A percentile compares a stretch with the other conserved stretches of the same genome.
Evolutionary conservation across 2,797 vertebrate genomes (phyloP).

Genomic region (Antennarius maculatus): DNA sequence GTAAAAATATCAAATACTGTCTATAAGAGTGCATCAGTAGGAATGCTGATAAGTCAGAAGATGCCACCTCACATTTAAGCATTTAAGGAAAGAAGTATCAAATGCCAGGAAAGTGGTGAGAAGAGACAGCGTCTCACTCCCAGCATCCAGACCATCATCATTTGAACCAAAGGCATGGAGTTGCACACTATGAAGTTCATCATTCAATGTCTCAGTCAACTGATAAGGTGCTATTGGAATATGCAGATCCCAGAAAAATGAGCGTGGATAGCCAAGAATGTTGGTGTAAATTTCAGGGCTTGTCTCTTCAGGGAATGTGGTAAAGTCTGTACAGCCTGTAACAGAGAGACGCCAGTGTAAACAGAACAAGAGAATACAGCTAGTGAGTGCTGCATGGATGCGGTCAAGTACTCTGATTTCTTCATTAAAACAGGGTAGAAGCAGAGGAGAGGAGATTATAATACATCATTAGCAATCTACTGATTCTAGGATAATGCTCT

Average conservation of each 20-base stretch:
- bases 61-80: background rate
- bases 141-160: conserved; percentile 21
- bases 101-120: background rate
- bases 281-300: conserved; percentile 1
- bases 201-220: background rate
- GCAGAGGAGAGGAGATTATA: conserved; percentile 32
- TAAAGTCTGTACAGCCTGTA: conserved; percentile 3
- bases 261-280: background rate
- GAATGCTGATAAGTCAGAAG: background rate
- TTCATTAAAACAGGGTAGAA: conserved; percentile 25
- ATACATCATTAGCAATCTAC: conserved; percentile 53
- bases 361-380: conserved; percentile 22
- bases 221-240: conserved; percentile 5
- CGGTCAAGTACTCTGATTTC: conserved; percentile 27
- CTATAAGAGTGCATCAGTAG: background rate
- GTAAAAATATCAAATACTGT: background rate
- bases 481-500: conserved; percentile 52
- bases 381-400: conserved; percentile 28
- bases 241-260: conserved; percentile 19
- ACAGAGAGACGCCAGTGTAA: conserved; percentile 17
- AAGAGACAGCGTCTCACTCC: conserved; percentile 6
- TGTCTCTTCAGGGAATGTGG: conserved; percentile 17
- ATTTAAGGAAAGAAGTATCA: conserved; percentile 7
- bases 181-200: conserved; percentile 8
- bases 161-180: background rate